Percentiles rank a stretch among this genome's conserved stretches.
These are phyloP conservation scores for Caenorhabditis imperialis DNA, from an alignment of 2,888 invertebrate genomes.

Conservation along the genomic window DNA sequence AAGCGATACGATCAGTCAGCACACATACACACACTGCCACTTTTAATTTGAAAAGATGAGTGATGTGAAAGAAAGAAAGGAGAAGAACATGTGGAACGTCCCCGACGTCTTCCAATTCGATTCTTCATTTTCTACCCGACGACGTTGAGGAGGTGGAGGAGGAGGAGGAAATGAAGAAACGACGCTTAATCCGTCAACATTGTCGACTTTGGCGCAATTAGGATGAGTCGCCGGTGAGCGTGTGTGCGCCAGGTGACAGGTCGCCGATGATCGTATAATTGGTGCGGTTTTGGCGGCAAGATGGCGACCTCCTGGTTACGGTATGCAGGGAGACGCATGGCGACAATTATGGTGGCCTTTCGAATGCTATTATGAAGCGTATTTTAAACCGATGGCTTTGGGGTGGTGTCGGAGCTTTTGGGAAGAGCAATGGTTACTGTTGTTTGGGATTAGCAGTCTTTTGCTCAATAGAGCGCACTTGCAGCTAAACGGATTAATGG, in stretches of 20 bases:
- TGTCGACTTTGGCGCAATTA: conserved; percentile 54
- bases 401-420: no score
- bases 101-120: conserved; percentile 4
- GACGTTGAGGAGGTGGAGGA: neutral
- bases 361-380: no score
- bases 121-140: conserved; percentile 1
- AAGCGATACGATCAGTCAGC: conserved; percentile 33
- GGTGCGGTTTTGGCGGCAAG: conserved; percentile 30
- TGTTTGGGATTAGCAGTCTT: no score
- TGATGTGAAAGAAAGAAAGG: conserved; percentile 21
- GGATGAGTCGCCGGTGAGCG: conserved; percentile 42
- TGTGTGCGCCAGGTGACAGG: conserved; percentile 36
- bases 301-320: conserved; percentile 28
- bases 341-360: no score
- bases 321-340: no score
- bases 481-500: no score
- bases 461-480: no score
- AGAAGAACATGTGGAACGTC: conserved; percentile 10
- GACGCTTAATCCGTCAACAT: conserved; percentile 56
- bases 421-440: no score
- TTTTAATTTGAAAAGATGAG: conserved; percentile 42
- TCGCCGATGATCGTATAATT: conserved; percentile 56
- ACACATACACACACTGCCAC: no score
- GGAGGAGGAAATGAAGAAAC: neutral
- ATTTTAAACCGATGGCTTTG: no score